Evolutionary conservation across 2,888 invertebrate genomes (phyloP), one percentile per base, ranked within the genome.

Genomic region (Perizoma flavofasciatum): DNA sequence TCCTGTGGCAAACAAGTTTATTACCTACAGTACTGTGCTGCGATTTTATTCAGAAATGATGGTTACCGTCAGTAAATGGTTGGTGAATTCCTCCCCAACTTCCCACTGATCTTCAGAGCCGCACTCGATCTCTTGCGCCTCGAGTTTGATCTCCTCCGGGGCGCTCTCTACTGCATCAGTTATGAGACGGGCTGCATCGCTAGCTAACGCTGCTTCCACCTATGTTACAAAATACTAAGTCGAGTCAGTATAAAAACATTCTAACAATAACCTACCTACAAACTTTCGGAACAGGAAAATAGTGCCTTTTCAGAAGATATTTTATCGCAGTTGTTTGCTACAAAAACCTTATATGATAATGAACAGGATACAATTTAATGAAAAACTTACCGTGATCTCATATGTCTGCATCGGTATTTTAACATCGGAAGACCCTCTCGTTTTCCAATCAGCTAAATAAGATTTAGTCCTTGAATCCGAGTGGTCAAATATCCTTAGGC

Each of bases 401-500:
- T 85, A 72, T 5, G 85, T 77, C 63, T 84, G 74, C 39, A 62
- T 65, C 4, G 90, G 90, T 61, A 90, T 80, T 63, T 79, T 82
- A 3, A 88, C 82, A 43, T 82, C 72, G 39, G 74, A 40, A 1
- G 81, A 72, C 1, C 81, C 78, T 60, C 77, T 77, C 5, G 77
- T 73, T 74, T 87, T 85, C 92, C 92, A 93, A 59, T 94, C 93
- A 10, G 88, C 83, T 51, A 93, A 83, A 64, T 93, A 92, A 40
- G 89, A 86, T 45, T 81, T 82, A 7, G 94, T 89, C 66, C 91
- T 88, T 5, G 89, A 85, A 63, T 91, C 92, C 0, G 92, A 87
- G 44, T 94, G 94, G 75, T 96, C 94, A 22, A 96, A 90, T 61
- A 96, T 87, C 67, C 95, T 89, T 59, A 96, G 88, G 33, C 95